A percentile compares a stretch with the other conserved stretches of the same genome.
Evolutionary conservation across 1,140 invertebrate species (phyloP).

Genomic region (Myzus persicae): DNA sequence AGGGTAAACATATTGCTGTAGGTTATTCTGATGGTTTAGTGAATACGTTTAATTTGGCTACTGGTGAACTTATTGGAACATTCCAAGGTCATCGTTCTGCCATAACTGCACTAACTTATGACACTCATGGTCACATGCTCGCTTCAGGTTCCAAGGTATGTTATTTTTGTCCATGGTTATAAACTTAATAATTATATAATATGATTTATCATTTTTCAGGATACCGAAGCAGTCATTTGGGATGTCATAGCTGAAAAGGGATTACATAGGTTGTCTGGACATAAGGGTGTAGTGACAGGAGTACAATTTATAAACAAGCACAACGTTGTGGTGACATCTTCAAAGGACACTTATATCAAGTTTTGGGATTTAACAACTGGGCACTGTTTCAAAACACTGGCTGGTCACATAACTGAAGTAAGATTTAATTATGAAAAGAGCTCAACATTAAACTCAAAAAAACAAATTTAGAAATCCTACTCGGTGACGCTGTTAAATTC

Average conservation of each 20-base stretch:
- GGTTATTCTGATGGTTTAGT: conserved; percentile 92
- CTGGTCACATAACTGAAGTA: conserved; percentile 80
- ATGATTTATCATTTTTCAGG: conserved; percentile 67
- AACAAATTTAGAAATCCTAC: too few species aligned
- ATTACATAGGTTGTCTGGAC: conserved; percentile 86
- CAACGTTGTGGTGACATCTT: conserved; percentile 86
- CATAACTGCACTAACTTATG: conserved; percentile 84
- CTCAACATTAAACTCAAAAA: too few species aligned
- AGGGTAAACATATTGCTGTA: conserved; percentile 81
- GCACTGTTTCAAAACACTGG: conserved; percentile 94
- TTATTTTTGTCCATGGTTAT: background rate
- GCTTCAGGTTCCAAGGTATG: conserved; percentile 86
- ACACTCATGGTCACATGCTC: conserved; percentile 79
- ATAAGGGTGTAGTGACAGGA: conserved; percentile 92
- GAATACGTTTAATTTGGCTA: conserved; percentile 79
- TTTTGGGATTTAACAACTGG: conserved; percentile 97
- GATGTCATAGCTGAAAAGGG: conserved; percentile 92
- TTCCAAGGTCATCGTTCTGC: conserved; percentile 90
- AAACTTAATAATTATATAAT: background rate
- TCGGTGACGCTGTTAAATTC: too few species aligned
- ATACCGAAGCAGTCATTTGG: conserved; percentile 94
- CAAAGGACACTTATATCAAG: conserved; percentile 94
- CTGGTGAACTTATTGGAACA: conserved; percentile 75
- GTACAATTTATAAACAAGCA: conserved; percentile 78
- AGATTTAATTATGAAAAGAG: conserved; percentile 57